Percentiles rank a stretch among this genome's conserved stretches.
Evolutionary conservation across 2,113 vertebrate species (phyloP).

Genomic region (Meles meles): DNA sequence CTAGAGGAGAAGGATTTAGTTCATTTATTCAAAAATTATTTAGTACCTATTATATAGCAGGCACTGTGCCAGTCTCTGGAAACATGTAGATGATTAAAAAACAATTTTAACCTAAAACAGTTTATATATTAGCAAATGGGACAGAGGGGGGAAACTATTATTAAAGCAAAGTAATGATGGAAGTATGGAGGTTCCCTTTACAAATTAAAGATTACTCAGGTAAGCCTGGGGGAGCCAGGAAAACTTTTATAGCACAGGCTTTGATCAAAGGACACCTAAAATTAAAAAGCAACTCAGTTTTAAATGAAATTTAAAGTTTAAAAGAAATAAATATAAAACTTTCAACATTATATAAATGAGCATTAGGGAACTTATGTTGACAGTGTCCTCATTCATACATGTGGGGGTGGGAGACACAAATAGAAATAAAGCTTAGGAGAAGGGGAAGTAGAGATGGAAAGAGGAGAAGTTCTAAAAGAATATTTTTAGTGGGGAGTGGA

Average conservation of each 20-base stretch:
- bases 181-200: background rate
- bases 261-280: background rate
- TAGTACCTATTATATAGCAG: background rate
- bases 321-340: background rate
- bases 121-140: conserved; percentile 27
- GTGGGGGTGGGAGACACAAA: background rate
- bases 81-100: conserved; percentile 54
- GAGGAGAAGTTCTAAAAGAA: background rate
- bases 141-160: conserved; percentile 22
- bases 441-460: background rate
- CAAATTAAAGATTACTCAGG: background rate
- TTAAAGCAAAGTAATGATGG: conserved; percentile 12
- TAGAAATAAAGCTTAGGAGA: background rate
- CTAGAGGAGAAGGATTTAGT: conserved; percentile 22
- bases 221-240: background rate
- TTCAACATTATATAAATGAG: background rate
- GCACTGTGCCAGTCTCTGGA: background rate
- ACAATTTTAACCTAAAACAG: conserved; percentile 38
- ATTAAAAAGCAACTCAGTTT: conserved; percentile 13
- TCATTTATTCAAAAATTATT: conserved; percentile 31
- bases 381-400: background rate
- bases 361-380: background rate
- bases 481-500: background rate
- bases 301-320: background rate
- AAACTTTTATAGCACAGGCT: background rate